A percentile compares a stretch with the other conserved stretches of the same genome.
phyloP scores from a whole-genome alignment of 2,113 vertebrate genomes.

The Haplotaxodon microlepis region DNA sequence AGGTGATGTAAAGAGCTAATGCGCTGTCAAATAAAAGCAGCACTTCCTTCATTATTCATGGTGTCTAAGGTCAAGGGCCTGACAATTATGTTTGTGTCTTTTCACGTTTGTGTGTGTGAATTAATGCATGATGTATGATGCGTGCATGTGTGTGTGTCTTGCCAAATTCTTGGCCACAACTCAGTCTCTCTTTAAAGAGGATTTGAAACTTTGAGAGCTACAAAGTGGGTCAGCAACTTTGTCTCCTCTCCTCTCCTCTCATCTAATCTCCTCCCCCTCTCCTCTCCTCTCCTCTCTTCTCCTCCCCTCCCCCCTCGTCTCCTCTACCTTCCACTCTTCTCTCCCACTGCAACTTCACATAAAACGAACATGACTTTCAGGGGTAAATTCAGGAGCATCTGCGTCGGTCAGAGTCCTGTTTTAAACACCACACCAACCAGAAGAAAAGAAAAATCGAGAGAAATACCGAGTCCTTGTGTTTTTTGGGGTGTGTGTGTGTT shows the following conservation, averaged over 20 bases:
- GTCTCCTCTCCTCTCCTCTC: not conserved
- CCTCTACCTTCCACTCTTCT: not conserved
- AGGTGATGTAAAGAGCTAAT: constrained; percentile 37
- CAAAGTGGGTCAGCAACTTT: constrained; percentile 67
- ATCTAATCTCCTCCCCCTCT: not conserved
- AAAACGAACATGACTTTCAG: not conserved
- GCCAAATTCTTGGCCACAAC: constrained; percentile 7
- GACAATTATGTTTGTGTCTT: not conserved
- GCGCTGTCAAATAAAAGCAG: constrained; percentile 43
- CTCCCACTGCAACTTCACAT: not conserved
- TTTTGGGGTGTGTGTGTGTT: not conserved
- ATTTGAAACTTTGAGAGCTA: constrained; percentile 58
- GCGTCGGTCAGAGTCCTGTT: not conserved
- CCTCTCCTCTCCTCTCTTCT: not conserved
- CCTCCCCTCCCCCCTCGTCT: not conserved
- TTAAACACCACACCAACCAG: not conserved
- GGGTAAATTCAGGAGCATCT: not conserved
- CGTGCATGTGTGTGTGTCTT: not conserved
- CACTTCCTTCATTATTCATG: constrained; percentile 43
- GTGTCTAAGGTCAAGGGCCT: constrained; percentile 32
- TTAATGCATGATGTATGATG: not conserved
- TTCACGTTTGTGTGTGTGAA: not conserved
- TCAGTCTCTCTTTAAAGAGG: constrained; percentile 32
- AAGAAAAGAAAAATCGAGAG: not conserved
- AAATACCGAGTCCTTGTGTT: not conserved